Base-by-base conservation (phyloP, 2,113 vertebrate species). In the Chiloscyllium plagiosum region DNA sequence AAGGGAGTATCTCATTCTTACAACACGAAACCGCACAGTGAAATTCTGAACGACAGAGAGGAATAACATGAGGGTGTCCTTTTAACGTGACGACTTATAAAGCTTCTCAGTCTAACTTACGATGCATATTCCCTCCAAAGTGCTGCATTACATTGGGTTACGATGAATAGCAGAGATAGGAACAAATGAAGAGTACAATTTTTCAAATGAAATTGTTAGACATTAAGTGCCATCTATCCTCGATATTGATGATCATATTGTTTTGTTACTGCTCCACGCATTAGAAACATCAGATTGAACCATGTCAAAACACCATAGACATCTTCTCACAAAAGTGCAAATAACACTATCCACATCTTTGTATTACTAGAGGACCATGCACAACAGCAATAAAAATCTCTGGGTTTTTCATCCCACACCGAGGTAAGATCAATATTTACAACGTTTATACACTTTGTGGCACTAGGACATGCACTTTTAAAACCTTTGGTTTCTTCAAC, bases 401-500 rank as follows among this genome's bases (percentile, higher is more conserved):
- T 93, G 56, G n/a, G 90, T 26, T 69, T n/a, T 56, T 37, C n/a
- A 13, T 69, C 92, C 65, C 94, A 95, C 68, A 47, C 0, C 3
- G 94, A 50, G 93, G 66, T 72, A 95, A 52, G 94, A 72, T 72
- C 22, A 95, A 72, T 95, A 72, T 95, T 95, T 72, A 95, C 87
- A 90, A 90, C 42, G 29, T 95, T 29, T 70, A 50, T 50, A 95
- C 94, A 72, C 66, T 42, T 66, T 47, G 92, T 94, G 92, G 92
- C 65, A 47, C 42, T 50, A 94, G 65, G 92, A 69, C 66, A 68
- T 47, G 65, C 65, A 69, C n/a, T 69, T 69, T 68, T 94, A 69
- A 94, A 69, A 94, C 66, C 92, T 94, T 94, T 94, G 92, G 92
- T 94, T 94, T 94, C n/a, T 61, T 94, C 66, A 69, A 42, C 42